Base-by-base conservation (phyloP, 1,140 invertebrate genomes). In the Manduca sexta region DNA sequence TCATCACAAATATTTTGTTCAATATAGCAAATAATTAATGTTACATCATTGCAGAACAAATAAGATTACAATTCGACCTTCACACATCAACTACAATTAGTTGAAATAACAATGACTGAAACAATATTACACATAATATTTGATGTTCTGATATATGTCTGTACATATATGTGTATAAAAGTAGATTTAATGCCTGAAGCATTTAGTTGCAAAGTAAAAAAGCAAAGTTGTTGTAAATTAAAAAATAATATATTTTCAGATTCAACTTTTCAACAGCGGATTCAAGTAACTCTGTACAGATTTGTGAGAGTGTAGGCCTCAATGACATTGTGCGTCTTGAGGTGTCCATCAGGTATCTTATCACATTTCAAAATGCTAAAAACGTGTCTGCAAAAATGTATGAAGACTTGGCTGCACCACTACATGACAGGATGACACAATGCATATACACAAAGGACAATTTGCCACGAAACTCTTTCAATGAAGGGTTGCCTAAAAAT, bases 241-340 rank as follows among this genome's bases (percentile, higher is more conserved):
- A 1, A 37, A n/a, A 37, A 14, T 12, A 37, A 31, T 37, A 1
- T 2, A n/a, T n/a, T 56, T 50, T 1, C 73, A 94, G 95, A 71
- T 90, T 97, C 50, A 98, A 97, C 83, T 98, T 98, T 79, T 97
- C 95, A 7, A 98, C 97, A 31, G 91, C 97, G 0, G 96, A 96
- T 70, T 98, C 96, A 1, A 97, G 95, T 53, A 98, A 99, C 86
- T 95, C 95, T 41, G 94, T 98, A 2, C 96, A 96, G 18, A 98
- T 99, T 58, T 97, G 95, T 77, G 89, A 92, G 56, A 93, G 95
- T 52, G 89, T 97, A 41, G 92, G 93, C 5, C 76, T 98, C 4
- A 76, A 82, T 16, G 88, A 91, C 76, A 87, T 98, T 1, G 88
- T 80, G 1, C 89, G 97, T 43, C 85, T 99, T 42, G 97, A 99